A percentile compares a stretch with the other conserved stretches of the same genome.
Evolutionary conservation across 1,140 invertebrate genomes (phyloP).

Genomic region (Wiebesia pumilae): DNA sequence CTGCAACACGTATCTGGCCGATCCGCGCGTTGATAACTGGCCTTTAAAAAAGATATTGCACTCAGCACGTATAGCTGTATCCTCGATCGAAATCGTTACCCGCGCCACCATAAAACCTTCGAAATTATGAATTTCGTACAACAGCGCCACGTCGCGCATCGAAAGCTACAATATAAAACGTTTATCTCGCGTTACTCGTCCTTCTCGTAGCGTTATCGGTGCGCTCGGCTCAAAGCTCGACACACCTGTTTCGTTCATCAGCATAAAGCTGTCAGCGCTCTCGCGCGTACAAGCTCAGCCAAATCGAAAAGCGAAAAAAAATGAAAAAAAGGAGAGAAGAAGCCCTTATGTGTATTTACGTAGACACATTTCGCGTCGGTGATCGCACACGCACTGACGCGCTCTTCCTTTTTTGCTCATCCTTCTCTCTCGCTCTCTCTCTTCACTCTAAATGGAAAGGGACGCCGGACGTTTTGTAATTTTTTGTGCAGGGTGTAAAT

Average conservation of each 20-base stretch:
- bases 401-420: background rate
- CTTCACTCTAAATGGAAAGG: background rate
- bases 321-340: background rate
- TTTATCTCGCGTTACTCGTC: slow-evolving; percentile 15
- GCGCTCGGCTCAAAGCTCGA: slow-evolving; percentile 8
- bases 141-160: background rate
- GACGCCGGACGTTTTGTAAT: slow-evolving; percentile 3
- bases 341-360: background rate
- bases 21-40: slow-evolving; percentile 28
- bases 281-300: slow-evolving; percentile 2
- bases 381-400: background rate
- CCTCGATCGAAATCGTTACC: background rate
- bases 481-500: slow-evolving; percentile 68
- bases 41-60: slow-evolving; percentile 1
- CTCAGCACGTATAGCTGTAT: background rate
- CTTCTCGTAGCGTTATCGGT: slow-evolving; percentile 10
- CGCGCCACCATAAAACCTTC: slow-evolving; percentile 14
- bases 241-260: slow-evolving; percentile 52
- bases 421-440: slow-evolving; percentile 13
- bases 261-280: slow-evolving; percentile 51
- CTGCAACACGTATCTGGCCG: slow-evolving; percentile 16
- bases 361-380: background rate
- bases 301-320: background rate
- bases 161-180: slow-evolving; percentile 13
- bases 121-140: slow-evolving; percentile 47